Base-by-base conservation (phyloP, 1,140 invertebrate species). In the Trichomalopsis sarcophagae region DNA sequence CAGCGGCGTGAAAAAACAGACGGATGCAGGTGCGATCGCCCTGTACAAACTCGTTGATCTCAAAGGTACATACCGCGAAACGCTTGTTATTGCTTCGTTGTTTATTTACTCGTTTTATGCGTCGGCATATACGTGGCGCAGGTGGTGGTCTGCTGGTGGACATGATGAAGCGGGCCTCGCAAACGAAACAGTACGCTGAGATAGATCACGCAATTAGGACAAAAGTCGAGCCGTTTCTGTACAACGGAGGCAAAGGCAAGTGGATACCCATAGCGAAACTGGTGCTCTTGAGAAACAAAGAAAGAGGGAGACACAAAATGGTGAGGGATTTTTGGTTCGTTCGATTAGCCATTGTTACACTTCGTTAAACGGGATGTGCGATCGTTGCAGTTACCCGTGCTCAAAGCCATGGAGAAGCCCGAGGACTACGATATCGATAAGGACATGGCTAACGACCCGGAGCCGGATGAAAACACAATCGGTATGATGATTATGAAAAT, bases 101-200 rank as follows among this genome's bases (percentile, higher is more conserved):
- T 10, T 76, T 47, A 47, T 76, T n/a, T 76, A 76, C 21, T 14
- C 11, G 36, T 40, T 33, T 17, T 71, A 44, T 10, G 7, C 7
- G 40, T 87, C 33, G 33, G 27, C 27, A 36, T 36, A 36, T 36
- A n/a, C n/a, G 33, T 36, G 33, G 85, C 55, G 21, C 74, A 97
- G 97, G 98, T 86, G 97, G 97, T 75, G 98, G 99, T 74, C 94
- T 98, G 75, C 93, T 99, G 3, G 97, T 99, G 5, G 97, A 98
- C 88, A 95, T 99, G 93, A 98, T 98, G 96, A 99, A 99, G 93
- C 94, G 97, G 88, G 97, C 97, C 0, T 95, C 96, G 0, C 96
- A 97, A 89, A 97, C 96, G 47, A 98, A 97, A 91, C 96, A 98
- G 89, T 98, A 96, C 89, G 96, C 96, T 0, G 97, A 98, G 91